These are phyloP conservation scores for Latrodectus geometricus DNA, from an alignment of 1,140 invertebrate genomes.

Conservation along the genomic window DNA sequence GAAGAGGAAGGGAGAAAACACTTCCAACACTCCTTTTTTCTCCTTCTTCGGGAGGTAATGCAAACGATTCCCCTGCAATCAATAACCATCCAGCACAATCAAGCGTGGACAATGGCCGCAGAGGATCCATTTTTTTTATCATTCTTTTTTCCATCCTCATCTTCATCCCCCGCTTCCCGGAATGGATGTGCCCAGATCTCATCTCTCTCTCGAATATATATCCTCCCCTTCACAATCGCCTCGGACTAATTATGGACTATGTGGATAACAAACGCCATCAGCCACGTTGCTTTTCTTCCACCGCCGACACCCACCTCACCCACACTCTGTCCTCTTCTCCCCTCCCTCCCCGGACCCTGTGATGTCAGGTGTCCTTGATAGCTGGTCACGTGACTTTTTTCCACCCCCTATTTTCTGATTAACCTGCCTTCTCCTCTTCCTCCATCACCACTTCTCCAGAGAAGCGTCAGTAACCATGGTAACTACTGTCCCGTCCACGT, in stretches of 20 bases:
- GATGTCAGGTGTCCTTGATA: slow-evolving; percentile 61
- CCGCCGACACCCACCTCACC: background rate
- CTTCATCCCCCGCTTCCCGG: slow-evolving; percentile 27
- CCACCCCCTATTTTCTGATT: slow-evolving; percentile 58
- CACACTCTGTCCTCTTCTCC: background rate
- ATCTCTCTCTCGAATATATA: slow-evolving; percentile 48
- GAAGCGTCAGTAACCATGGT: slow-evolving; percentile 51
- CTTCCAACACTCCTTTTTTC: slow-evolving; percentile 9
- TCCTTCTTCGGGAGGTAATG: slow-evolving; percentile 31
- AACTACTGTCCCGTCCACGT: slow-evolving; percentile 49
- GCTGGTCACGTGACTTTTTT: slow-evolving; percentile 58
- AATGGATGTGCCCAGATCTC: slow-evolving; percentile 57
- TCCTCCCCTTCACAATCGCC: slow-evolving; percentile 49
- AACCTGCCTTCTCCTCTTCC: slow-evolving; percentile 17
- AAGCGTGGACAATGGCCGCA: slow-evolving; percentile 58
- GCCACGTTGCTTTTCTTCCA: slow-evolving; percentile 58
- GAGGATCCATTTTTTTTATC: slow-evolving; percentile 12
- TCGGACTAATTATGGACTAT: slow-evolving; percentile 59
- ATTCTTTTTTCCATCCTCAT: slow-evolving; percentile 37
- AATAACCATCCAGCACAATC: slow-evolving; percentile 58
- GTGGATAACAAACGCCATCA: slow-evolving; percentile 60
- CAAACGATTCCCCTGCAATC: slow-evolving; percentile 51
- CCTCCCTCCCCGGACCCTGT: background rate
- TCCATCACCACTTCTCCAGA: background rate
- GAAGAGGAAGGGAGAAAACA: background rate